Base-by-base conservation (phyloP, 1,140 invertebrate species). In the Aphis craccivora region DNA sequence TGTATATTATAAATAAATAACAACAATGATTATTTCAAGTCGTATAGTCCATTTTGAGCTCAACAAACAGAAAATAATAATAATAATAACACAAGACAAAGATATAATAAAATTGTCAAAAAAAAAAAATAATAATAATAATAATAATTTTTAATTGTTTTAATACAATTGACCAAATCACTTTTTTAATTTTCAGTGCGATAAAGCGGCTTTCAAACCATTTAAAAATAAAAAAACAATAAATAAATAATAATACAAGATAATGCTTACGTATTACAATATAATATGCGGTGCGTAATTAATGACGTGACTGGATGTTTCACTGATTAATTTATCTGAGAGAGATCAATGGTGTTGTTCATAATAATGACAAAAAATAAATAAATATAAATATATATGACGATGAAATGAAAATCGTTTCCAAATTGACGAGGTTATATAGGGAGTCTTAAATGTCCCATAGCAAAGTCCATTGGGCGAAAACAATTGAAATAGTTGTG, bases 1-100 rank as follows among this genome's bases (percentile, higher is more conserved):
- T 40, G 81, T 84, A 45, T 91, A 76, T 76, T 76, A 91, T 91
- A 93, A 93, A 43, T 93, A 84, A 93, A 93, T 86, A 93, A 92
- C 91, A 93, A 93, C n/a, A 37, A 53, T 53, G 35, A 51, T 22
- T 37, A 22, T 93, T 93, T 55, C 45, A 93, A 93, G 91, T 93
- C 81, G 48, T 93, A 93, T 43, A 93, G 35, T 84, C 91, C 45
- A 84, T 43, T 86, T 93, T 93, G 91, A 93, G 91, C 91, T 86
- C 30, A 86, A 93, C 91, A 86, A 86, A 93, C 51, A 93, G 35
- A 86, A 53, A 83, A 84, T 53, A 84, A 86, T 84, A 83, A 90
- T 76, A 76, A 91, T 83, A 91, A 81, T 53, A n/a, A 84, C 55
- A 90, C 67, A 83, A 92, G 20, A 25, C 83, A 92, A 83, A 45